These are phyloP conservation scores for Neopipo cinnamomea DNA, from an alignment of 2,113 vertebrate species.

Conservation along the genomic window DNA sequence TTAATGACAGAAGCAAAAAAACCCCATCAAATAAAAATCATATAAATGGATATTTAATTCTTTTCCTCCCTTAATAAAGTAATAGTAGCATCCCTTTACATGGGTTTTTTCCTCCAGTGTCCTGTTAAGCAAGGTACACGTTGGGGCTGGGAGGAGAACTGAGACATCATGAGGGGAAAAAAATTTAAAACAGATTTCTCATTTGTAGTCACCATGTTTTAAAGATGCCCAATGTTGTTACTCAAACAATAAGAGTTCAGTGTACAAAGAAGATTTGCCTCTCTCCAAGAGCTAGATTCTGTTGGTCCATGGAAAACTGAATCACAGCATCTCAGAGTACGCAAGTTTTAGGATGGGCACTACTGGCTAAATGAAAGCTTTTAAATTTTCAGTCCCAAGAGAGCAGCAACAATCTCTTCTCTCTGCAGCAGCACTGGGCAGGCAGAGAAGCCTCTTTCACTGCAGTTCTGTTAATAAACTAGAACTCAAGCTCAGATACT, in stretches of 20 bases:
- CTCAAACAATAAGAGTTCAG: not conserved
- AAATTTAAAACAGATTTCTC: not conserved
- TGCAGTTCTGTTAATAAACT: not conserved
- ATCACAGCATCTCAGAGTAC: not conserved
- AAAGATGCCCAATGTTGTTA: not conserved
- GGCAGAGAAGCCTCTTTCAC: not conserved
- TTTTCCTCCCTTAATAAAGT: not conserved
- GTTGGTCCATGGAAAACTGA: not conserved
- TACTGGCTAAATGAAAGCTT: not conserved
- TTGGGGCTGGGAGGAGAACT: rapidly evolving
- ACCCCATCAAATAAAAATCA: not conserved
- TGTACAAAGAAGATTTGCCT: not conserved
- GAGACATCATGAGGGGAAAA: not conserved
- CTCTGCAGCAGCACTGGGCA: not conserved
- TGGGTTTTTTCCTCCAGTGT: not conserved
- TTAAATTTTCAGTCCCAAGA: not conserved
- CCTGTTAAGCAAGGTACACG: not conserved
- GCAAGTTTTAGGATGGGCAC: not conserved
- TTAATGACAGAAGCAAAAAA: not conserved
- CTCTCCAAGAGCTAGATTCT: not conserved
- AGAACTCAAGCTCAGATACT: not conserved
- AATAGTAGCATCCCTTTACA: not conserved
- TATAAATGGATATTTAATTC: not conserved
- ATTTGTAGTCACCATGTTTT: not conserved
- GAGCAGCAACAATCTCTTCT: not conserved